Evolutionary conservation across 1,140 invertebrate genomes (phyloP), one percentile per base, ranked within the genome.

Genomic region (Bombus pyrosoma): DNA sequence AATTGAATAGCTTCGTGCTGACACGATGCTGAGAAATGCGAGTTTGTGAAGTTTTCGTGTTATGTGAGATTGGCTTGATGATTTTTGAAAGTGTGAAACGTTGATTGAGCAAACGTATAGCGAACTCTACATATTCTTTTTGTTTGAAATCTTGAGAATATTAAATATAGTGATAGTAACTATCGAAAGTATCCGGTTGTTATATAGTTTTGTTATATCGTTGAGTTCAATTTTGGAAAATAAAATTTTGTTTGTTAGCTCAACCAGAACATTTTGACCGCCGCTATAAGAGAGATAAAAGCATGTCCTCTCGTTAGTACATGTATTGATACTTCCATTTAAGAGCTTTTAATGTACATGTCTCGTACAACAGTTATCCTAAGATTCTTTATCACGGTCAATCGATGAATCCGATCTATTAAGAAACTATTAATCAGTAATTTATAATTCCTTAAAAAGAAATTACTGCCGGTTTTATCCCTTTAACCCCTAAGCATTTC

Each of bases 271-370:
- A 13, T 66, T 66, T 66, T 34, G 64, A 34, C 15, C 8, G 12
- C 4, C 13, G 22, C 15, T n/a, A 12, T 12, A 25, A 18, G 22
- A 47, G 32, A 25, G 39, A 47, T 25, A 74, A 34, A 75, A 57
- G 32, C n/a, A 8, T 75, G 6, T 28, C 34, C 28, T 64, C 25
- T 37, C 3, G 22, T 34, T 8, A 39, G 62, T 68, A 66, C 62
- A 68, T 34, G 39, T 79, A 57, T 79, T 66, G 59, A 64, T 78
- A 64, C n/a, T 64, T 43, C 32, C 34, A 2, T 66, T 66, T 28
- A 76, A 25, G 28, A 79, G 62, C 22, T 3, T 66, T 47, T 79
- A 79, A 79, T 79, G 66, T 79, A 79, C 77, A 79, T 43, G 43
- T 43, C n/a, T 25, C 13, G n/a, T 64, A 71, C 37, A 71, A 39